Percentiles rank a stretch among this genome's conserved stretches.
Conservation (phyloP, 2,113 vertebrate species). For the Pygoscelis adeliae region DNA sequence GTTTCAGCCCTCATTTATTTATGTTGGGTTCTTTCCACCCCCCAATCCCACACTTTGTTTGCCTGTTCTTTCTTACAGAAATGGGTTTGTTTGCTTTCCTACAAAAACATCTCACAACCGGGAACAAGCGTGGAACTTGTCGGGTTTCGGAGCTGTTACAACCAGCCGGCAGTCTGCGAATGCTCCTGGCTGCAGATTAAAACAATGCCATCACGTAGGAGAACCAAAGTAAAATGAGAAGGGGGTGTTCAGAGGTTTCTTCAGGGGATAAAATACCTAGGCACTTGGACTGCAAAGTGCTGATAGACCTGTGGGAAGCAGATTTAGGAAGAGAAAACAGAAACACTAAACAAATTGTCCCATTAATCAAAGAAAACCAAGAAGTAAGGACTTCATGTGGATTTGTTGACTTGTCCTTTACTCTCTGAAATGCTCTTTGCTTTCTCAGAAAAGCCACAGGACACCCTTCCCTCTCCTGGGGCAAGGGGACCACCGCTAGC, state of each 20-base stretch:
- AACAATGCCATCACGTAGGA: not conserved
- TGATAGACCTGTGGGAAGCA: not conserved
- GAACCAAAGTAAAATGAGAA: not conserved
- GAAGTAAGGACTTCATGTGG: not conserved
- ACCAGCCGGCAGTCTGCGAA: not conserved
- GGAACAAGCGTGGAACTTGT: not conserved
- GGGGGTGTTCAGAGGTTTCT: not conserved
- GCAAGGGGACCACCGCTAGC: not conserved
- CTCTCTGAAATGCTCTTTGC: not conserved
- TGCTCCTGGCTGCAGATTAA: not conserved
- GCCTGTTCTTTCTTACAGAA: not conserved
- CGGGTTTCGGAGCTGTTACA: not conserved
- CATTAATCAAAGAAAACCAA: not conserved
- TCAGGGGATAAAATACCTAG: not conserved
- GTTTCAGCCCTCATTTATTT: slow-evolving; percentile 20
- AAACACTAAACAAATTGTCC: not conserved
- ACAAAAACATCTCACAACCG: not conserved
- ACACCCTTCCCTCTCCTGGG: not conserved
- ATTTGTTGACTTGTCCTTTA: not conserved
- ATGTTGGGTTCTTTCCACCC: not conserved
- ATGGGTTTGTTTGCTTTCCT: slow-evolving; percentile 22
- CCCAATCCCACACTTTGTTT: not conserved
- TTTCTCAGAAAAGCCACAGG: not conserved
- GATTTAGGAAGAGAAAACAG: not conserved
- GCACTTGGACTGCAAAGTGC: not conserved